Percentiles rank a stretch among this genome's conserved stretches.
Evolutionary conservation across 2,888 invertebrate genomes (phyloP).

Genomic region (Rutpela maculata): DNA sequence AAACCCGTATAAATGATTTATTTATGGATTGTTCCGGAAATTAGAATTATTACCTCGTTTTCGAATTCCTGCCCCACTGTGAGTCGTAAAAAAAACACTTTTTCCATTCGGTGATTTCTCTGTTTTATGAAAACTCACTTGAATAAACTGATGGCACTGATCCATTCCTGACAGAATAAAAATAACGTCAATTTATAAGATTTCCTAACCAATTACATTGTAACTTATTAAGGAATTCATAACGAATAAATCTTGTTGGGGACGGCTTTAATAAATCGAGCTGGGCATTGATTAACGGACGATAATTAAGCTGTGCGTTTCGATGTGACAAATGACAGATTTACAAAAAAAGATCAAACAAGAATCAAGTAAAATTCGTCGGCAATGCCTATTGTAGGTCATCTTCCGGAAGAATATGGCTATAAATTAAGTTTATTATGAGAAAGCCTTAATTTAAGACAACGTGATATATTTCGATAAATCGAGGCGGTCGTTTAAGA

Average conservation of each 20-base stretch:
- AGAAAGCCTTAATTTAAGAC: conserved; percentile 43
- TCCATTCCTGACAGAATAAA: neutral
- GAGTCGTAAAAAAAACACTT: no score
- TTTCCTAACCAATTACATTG: neutral
- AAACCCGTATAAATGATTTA: no score
- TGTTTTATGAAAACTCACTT: no score
- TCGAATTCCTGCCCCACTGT: no score
- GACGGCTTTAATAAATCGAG: conserved; percentile 23
- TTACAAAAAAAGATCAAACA: conserved; percentile 41
- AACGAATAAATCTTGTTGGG: conserved; percentile 26
- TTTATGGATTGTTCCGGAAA: no score
- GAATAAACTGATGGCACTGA: neutral
- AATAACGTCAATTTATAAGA: neutral
- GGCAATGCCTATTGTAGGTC: conserved; percentile 54
- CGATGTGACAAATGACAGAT: conserved; percentile 45
- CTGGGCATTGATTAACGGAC: conserved; percentile 29
- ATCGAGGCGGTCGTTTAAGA: conserved; percentile 31
- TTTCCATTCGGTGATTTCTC: no score
- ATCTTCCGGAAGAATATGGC: conserved; percentile 50
- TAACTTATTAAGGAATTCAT: neutral
- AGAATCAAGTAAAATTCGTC: conserved; percentile 55
- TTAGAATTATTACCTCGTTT: no score
- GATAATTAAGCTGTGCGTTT: conserved; percentile 44
- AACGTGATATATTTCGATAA: conserved; percentile 41
- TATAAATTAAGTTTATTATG: conserved; percentile 58